Evolutionary conservation across 2,797 vertebrate species (phyloP).

Genomic region (Triplophysa bombifrons): DNA sequence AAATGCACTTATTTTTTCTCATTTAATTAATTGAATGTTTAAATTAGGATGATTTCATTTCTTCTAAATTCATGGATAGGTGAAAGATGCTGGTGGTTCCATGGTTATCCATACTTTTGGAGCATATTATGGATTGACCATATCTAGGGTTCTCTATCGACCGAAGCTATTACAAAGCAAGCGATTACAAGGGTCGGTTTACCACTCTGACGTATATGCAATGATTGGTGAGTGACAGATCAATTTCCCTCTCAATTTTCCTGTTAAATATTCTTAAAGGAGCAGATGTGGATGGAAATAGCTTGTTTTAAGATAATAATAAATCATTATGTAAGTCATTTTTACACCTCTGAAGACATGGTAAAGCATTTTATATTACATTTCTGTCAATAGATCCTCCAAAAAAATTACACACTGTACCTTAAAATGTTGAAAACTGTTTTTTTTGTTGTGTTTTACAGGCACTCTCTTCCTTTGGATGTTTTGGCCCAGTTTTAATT

Average conservation of each 20-base stretch:
- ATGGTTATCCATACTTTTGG: conserved; percentile 98
- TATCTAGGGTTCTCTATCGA: conserved; percentile 91
- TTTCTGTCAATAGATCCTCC: too few relatives aligned
- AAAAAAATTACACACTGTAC: too few relatives aligned
- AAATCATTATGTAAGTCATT: too few relatives aligned
- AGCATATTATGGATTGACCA: conserved; percentile 91
- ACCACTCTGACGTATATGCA: conserved; percentile 91
- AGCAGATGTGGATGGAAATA: too few relatives aligned
- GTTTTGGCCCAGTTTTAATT: conserved; percentile 99
- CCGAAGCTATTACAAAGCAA: conserved; percentile 84
- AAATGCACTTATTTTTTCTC: not conserved
- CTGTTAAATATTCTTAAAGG: not conserved
- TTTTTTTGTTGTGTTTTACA: conserved; percentile 54
- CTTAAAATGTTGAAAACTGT: not conserved
- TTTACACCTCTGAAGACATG: too few relatives aligned
- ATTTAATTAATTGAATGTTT: not conserved
- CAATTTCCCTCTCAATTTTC: not conserved
- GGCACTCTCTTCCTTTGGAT: conserved; percentile 97
- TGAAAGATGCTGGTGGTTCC: conserved; percentile 92
- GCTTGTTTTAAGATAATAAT: too few relatives aligned
- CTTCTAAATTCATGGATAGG: conserved; percentile 69
- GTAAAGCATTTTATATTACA: too few relatives aligned
- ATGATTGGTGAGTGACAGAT: conserved; percentile 87
- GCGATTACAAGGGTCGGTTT: conserved; percentile 82
- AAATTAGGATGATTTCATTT: conserved; percentile 2